Conservation (phyloP, 2,113 vertebrate species). For the Manacus vitellinus region DNA sequence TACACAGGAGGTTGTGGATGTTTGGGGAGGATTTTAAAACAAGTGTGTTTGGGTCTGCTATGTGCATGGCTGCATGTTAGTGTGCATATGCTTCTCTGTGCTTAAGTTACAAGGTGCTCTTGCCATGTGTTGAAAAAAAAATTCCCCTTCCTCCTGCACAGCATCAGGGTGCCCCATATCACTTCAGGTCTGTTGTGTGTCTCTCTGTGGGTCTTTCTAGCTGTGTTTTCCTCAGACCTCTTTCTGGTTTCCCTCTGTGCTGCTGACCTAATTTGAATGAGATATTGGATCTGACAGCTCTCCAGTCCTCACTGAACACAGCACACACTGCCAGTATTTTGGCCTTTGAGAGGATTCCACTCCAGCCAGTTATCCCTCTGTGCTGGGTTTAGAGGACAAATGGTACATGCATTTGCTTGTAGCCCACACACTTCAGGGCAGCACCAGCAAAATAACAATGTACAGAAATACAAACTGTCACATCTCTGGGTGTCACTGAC, state of each 20-base stretch:
- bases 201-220: background rate
- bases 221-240: background rate
- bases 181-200: background rate
- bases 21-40: background rate
- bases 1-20: background rate
- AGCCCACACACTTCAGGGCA: background rate
- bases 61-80: background rate
- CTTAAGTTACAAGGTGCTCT: background rate
- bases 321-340: background rate
- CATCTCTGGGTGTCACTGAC: background rate
- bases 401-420: background rate
- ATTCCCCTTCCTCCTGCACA: background rate
- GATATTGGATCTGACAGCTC: slow-evolving; percentile 54
- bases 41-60: background rate
- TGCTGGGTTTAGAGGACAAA: background rate
- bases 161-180: background rate
- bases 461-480: background rate
- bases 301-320: slow-evolving; percentile 6
- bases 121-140: background rate
- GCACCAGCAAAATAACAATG: background rate
- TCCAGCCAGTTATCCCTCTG: background rate
- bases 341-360: slow-evolving; percentile 22
- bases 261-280: slow-evolving; percentile 66
- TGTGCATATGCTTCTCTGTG: background rate
- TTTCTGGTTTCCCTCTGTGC: slow-evolving; percentile 2